Percentiles rank a stretch among this genome's conserved stretches.
Evolutionary conservation across 2,113 vertebrate species (phyloP).

Genomic region (Rhynchopsitta pachyrhyncha): DNA sequence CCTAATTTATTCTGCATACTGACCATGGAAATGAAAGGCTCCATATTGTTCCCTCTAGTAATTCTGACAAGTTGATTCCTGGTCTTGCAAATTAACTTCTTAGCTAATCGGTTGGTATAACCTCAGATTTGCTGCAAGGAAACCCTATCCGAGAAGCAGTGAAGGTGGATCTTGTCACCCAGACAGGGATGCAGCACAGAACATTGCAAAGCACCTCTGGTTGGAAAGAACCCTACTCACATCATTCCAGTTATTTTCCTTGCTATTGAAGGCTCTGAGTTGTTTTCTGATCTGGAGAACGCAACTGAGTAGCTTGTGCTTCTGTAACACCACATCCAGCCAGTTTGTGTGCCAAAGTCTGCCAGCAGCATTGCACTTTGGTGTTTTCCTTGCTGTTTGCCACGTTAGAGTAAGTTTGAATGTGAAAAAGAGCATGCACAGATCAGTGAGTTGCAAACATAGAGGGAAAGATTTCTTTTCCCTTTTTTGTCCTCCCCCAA

Average conservation of each 20-base stretch:
- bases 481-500: not conserved
- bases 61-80: not conserved
- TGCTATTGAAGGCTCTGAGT: not conserved
- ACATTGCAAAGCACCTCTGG: not conserved
- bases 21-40: not conserved
- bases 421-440: not conserved
- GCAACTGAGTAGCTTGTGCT: not conserved
- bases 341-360: rapidly evolving
- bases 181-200: not conserved
- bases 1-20: not conserved
- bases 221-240: not conserved
- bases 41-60: not conserved
- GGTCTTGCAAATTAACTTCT: not conserved
- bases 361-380: rapidly evolving
- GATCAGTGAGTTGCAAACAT: not conserved
- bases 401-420: rapidly evolving
- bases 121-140: not conserved
- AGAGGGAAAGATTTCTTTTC: not conserved
- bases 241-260: not conserved
- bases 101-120: not conserved
- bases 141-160: not conserved
- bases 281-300: not conserved
- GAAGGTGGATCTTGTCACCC: not conserved
- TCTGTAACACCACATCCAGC: not conserved
- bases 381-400: not conserved